Conservation (phyloP, 2,888 invertebrate genomes). For the Aporophyla lueneburgensis region DNA sequence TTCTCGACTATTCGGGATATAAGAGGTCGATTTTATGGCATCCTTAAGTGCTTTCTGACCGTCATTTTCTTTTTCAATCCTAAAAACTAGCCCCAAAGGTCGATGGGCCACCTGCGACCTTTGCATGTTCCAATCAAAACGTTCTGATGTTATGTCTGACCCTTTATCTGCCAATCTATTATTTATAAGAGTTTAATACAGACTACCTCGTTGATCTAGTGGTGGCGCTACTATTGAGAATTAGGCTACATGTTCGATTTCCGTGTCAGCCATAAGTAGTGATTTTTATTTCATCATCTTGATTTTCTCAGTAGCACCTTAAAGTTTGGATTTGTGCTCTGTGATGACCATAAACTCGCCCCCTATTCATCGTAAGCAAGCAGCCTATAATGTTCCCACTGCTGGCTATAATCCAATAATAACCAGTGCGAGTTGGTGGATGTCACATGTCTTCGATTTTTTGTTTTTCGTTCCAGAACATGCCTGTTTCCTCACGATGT, state of each 20-base stretch:
- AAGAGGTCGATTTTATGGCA: constrained; percentile 79
- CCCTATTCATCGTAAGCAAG: too few species aligned
- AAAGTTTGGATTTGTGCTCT: too few species aligned
- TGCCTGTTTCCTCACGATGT: too few species aligned
- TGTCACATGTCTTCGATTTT: too few species aligned
- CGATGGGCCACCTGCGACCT: constrained; percentile 78
- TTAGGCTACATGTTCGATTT: not conserved
- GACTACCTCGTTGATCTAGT: not conserved
- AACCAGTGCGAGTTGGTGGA: too few species aligned
- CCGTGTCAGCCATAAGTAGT: not conserved
- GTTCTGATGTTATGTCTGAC: constrained; percentile 54
- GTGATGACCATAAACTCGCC: too few species aligned
- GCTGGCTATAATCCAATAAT: too few species aligned
- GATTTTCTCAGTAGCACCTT: too few species aligned
- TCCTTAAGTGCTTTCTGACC: constrained; percentile 81
- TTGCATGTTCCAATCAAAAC: constrained; percentile 67
- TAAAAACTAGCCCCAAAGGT: constrained; percentile 81
- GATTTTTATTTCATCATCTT: too few species aligned
- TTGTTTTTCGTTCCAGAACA: too few species aligned
- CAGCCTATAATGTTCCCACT: too few species aligned
- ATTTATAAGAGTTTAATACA: constrained; percentile 29
- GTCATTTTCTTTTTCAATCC: constrained; percentile 86
- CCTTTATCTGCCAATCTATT: constrained; percentile 52
- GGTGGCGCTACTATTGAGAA: not conserved
- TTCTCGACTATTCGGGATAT: constrained; percentile 72